Conservation (phyloP, 1,140 invertebrate species). For the Mesaphorura yosii region DNA sequence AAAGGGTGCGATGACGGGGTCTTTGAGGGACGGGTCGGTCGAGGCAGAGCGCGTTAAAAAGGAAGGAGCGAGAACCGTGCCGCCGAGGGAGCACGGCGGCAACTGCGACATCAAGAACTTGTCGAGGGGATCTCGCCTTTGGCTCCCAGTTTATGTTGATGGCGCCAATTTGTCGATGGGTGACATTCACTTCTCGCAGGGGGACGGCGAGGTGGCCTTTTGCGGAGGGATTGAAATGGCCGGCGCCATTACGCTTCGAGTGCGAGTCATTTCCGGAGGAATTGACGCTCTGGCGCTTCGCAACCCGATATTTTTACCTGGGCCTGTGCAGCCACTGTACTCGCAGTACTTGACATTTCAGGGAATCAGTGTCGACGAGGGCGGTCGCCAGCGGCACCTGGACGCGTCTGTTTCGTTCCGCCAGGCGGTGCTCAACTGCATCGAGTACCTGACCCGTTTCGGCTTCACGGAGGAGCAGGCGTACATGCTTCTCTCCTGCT, state of each 20-base stretch:
- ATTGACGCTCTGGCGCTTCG: constrained; percentile 5
- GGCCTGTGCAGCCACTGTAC: constrained; percentile 22
- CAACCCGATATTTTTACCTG: constrained; percentile 26
- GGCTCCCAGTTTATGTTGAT: constrained; percentile 19
- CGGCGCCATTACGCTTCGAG: constrained; percentile 17
- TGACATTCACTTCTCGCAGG: constrained; percentile 25
- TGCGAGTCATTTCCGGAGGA: constrained; percentile 15
- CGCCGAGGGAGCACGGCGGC: constrained; percentile 23
- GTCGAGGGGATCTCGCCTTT: constrained; percentile 18
- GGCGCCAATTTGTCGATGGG: constrained; percentile 23
- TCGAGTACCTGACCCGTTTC: constrained; percentile 22
- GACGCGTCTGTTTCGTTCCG: constrained; percentile 13
- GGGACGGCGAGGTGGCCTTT: constrained; percentile 23
- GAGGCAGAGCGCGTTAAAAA: constrained; percentile 6
- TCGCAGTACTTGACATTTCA: constrained; percentile 20
- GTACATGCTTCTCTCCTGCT: constrained; percentile 13
- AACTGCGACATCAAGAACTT: constrained; percentile 28
- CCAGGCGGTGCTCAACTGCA: constrained; percentile 18
- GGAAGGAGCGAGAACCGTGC: constrained; percentile 19
- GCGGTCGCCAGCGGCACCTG: constrained; percentile 15
- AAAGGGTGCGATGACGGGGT: constrained; percentile 11
- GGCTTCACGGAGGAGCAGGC: constrained; percentile 22
- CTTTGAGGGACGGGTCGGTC: constrained; percentile 7
- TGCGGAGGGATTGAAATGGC: constrained; percentile 26
- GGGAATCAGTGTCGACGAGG: constrained; percentile 19